Percentiles rank a stretch among this genome's conserved stretches.
phyloP scores from a whole-genome alignment of 2,113 vertebrate genomes.

The Numida meleagris region DNA sequence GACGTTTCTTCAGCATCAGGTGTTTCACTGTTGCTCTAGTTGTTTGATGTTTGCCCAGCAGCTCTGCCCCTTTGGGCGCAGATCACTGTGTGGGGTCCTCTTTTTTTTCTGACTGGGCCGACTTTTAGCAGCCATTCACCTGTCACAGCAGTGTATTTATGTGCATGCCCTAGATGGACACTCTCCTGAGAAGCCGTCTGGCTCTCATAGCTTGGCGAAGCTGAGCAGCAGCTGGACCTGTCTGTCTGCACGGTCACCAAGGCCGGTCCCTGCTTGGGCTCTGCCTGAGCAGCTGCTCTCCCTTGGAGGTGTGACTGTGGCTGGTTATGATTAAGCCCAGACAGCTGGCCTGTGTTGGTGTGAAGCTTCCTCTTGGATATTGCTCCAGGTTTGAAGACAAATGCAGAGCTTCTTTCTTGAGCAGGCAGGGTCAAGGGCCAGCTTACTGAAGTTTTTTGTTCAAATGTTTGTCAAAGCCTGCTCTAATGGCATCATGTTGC shows the following conservation, averaged over 20 bases:
- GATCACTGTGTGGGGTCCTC: background rate
- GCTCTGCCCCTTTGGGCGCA: background rate
- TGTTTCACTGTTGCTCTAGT: background rate
- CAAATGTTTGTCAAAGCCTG: background rate
- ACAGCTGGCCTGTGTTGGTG: background rate
- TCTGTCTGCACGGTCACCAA: background rate
- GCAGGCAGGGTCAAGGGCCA: background rate
- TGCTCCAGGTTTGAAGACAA: background rate
- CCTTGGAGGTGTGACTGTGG: background rate
- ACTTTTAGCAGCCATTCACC: background rate
- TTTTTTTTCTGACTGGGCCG: background rate
- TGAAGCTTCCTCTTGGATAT: background rate
- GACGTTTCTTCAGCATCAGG: background rate
- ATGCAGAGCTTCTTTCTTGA: background rate
- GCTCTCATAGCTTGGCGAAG: background rate
- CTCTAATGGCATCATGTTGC: background rate
- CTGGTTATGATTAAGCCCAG: background rate
- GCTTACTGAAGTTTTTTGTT: background rate
- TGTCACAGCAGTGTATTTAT: background rate
- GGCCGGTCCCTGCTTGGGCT: background rate
- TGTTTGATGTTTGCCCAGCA: background rate
- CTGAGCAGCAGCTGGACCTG: constrained; percentile 16
- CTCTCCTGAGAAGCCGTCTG: background rate
- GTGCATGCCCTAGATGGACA: background rate
- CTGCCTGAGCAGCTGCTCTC: background rate